Conservation (phyloP, 2,797 vertebrate species). For the Botia kubotai region DNA sequence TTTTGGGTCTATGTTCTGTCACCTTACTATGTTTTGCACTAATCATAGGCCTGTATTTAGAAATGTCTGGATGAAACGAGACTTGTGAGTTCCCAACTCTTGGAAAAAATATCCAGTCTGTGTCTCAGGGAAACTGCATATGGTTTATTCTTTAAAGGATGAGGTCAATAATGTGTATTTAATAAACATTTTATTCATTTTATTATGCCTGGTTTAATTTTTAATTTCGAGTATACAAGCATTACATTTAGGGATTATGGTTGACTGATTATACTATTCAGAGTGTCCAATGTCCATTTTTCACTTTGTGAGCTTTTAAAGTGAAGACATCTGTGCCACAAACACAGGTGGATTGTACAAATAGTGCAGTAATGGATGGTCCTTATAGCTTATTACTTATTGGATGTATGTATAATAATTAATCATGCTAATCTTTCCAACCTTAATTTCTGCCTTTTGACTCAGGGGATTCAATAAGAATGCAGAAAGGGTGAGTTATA, state of each 20-base stretch:
- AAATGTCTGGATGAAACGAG: no score
- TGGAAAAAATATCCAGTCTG: no score
- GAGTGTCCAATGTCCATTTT: not conserved
- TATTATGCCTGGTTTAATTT: no score
- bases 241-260: no score
- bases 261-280: not conserved
- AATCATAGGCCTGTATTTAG: not conserved
- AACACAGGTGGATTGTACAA: constrained; percentile 56
- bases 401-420: constrained; percentile 81
- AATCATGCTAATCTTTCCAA: constrained; percentile 50
- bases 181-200: not conserved
- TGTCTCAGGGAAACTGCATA: not conserved
- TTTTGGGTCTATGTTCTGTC: not conserved
- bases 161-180: not conserved
- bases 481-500: not conserved
- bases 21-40: not conserved
- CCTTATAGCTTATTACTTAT: constrained; percentile 75
- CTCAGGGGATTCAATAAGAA: not conserved
- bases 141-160: not conserved
- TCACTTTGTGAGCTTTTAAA: constrained; percentile 29
- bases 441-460: not conserved
- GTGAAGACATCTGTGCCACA: constrained; percentile 3
- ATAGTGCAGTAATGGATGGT: constrained; percentile 66
- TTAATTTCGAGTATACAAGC: no score
- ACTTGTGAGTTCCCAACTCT: not conserved